Evolutionary conservation across 2,113 vertebrate genomes (phyloP), one percentile per base, ranked within the genome.

Genomic region (Erythrocercus mccallii): DNA sequence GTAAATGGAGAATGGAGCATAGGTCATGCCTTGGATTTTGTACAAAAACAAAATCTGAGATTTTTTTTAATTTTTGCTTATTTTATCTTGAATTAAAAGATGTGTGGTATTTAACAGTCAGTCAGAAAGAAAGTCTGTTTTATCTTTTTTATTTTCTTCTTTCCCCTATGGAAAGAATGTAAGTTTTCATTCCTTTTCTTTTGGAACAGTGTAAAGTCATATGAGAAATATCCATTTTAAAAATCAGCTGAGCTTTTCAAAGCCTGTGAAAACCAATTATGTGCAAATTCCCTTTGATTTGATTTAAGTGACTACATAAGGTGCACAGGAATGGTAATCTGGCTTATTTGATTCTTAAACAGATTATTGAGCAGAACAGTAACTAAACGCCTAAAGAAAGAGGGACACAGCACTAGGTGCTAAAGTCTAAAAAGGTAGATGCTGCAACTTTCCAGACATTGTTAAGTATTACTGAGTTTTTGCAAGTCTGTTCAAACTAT

Each of bases 211-310:
- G 15, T 86, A 47, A 78, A 73, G 33, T 73, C 42, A 73, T 53
- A 87, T 20, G 62, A 91, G 81, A 89, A 94, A 76, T 4, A 76
- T 11, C 4, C 21, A 65, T 82, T 85, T 95, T 11, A 85, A 92
- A 81, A 95, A 71, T 86, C 23, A 87, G 11, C 45, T 82, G 42
- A 92, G 14, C 28, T 82, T 91, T 89, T 73, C 74, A 81, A 95
- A 77, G 68, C 47, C 42, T 33, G 8, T 66, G 61, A 60, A 89
- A 94, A 89, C 31, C 53, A 64, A 24, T 76, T 92, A 53, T 30
- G 38, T 80, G 28, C 14, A 80, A 77, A 91, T 92, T 92, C 66
- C 50, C 35, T 94, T 71, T 88, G 86, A 85, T 79, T 85, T 94
- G 19, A 65, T 85, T 85, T 93, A 89, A 92, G 40, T 72, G 81